Conservation (phyloP, 2,113 vertebrate genomes). For the Apistogramma diplotaenia region DNA sequence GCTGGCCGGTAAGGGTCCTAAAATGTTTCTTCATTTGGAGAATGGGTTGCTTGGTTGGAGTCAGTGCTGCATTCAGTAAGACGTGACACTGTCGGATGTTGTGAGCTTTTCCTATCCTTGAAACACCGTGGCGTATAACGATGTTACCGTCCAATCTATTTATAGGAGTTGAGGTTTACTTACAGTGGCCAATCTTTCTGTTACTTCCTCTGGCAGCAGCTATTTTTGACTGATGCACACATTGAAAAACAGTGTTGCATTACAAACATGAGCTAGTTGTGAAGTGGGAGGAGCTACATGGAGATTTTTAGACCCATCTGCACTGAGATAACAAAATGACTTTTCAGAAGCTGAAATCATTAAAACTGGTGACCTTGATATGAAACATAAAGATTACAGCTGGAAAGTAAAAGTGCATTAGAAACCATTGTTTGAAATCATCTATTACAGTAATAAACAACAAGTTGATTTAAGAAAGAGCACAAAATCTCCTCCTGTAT, state of each 20-base stretch:
- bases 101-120: background rate
- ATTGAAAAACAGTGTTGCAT: background rate
- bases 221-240: background rate
- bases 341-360: background rate
- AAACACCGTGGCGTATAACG: background rate
- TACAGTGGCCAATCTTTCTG: background rate
- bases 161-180: background rate
- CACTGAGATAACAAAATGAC: background rate
- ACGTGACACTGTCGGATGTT: background rate
- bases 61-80: background rate
- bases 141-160: background rate
- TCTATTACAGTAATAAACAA: background rate
- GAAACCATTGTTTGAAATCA: background rate
- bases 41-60: background rate
- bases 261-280: background rate
- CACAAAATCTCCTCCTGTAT: background rate
- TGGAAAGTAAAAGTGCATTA: background rate
- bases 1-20: no score
- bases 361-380: background rate
- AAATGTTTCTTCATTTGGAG: background rate
- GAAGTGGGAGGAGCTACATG: background rate
- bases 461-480: background rate
- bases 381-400: background rate
- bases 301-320: background rate
- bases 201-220: background rate